Conservation (phyloP, 37 sponge, comb jelly and placozoan species). For the Axinella damicornis region DNA sequence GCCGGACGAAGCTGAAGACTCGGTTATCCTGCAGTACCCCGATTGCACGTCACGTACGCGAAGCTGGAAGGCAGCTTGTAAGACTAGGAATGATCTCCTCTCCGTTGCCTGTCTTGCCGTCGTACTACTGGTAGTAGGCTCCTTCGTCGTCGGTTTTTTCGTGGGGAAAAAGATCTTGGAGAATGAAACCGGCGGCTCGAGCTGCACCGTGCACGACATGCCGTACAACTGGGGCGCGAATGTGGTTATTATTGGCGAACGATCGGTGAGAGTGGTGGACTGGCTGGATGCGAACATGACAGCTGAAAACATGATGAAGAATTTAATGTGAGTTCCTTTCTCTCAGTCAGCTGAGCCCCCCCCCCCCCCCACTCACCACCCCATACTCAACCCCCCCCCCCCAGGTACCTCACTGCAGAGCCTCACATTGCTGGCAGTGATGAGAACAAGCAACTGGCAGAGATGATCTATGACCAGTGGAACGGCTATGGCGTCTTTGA, state of each 20-base stretch:
- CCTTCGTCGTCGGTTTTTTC: no score
- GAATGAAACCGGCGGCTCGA: no score
- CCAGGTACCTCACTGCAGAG: constrained; percentile 49
- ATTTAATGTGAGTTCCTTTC: constrained; percentile 18
- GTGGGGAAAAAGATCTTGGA: no score
- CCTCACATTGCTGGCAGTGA: constrained; percentile 83
- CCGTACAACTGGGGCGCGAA: constrained; percentile 35
- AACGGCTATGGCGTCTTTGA: constrained; percentile 43
- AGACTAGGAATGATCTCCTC: no score
- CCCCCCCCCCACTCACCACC: neutral
- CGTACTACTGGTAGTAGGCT: no score
- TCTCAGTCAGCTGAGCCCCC: no score
- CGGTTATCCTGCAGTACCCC: no score
- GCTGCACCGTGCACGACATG: no score
- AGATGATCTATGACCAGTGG: constrained; percentile 52
- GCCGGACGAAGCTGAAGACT: no score
- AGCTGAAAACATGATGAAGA: constrained; percentile 23
- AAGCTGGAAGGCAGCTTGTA: no score
- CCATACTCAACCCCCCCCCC: neutral
- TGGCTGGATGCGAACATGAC: constrained; percentile 28
- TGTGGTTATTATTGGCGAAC: constrained; percentile 2
- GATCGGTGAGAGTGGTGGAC: constrained; percentile 11
- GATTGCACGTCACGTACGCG: no score
- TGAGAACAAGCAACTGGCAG: constrained; percentile 53
- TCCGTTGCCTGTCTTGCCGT: no score